Evolutionary conservation across 2,888 invertebrate species (phyloP).

Genomic region (Pharmacophagus antenor): DNA sequence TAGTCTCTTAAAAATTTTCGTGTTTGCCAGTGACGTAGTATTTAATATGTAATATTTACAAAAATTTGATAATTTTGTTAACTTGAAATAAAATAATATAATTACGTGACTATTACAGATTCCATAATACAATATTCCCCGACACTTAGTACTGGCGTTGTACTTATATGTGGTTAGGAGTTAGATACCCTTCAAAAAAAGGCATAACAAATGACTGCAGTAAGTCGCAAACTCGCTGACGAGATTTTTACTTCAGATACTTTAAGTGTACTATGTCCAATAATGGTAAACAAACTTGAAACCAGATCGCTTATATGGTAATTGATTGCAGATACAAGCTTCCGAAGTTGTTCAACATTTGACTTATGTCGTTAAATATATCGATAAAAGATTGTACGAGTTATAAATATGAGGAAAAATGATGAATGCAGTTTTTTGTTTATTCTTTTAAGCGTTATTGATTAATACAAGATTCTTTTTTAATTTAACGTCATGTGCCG

Average conservation of each 20-base stretch:
- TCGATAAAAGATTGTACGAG: neutral
- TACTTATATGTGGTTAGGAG: too few species aligned
- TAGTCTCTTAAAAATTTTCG: too few species aligned
- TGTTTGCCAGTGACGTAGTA: too few species aligned
- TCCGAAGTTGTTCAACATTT: constrained; percentile 5
- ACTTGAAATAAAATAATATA: too few species aligned
- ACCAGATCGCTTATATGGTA: constrained; percentile 16
- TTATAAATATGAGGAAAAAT: neutral
- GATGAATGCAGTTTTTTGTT: neutral
- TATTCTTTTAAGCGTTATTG: too few species aligned
- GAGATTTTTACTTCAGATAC: constrained; percentile 7
- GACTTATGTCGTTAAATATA: neutral
- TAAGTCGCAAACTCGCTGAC: constrained; percentile 5
- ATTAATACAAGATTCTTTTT: neutral
- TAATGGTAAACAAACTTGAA: constrained; percentile 16
- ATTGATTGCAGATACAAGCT: constrained; percentile 4
- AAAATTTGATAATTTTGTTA: too few species aligned
- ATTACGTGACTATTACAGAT: too few species aligned
- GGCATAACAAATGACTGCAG: constrained; percentile 4
- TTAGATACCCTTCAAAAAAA: constrained; percentile 16
- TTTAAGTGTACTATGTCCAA: constrained; percentile 12
- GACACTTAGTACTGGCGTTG: too few species aligned
- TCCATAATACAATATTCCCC: too few species aligned
- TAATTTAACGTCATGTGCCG: constrained; percentile 1
- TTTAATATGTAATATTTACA: too few species aligned